A percentile compares a stretch with the other conserved stretches of the same genome.
These are phyloP conservation scores for Tolmerus cingulatus DNA, from an alignment of 2,888 invertebrate species.

Conservation along the genomic window DNA sequence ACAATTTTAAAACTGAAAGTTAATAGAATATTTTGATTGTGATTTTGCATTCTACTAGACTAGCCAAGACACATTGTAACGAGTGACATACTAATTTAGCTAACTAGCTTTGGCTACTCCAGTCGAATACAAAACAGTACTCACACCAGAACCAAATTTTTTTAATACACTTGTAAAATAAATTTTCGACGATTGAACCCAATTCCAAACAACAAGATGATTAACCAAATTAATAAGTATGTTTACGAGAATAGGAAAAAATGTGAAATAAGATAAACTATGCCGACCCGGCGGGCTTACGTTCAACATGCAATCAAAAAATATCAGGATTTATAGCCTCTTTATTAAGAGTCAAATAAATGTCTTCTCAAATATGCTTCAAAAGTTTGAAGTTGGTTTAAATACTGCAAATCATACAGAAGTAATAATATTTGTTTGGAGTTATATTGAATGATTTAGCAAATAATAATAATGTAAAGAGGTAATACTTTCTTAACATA, in stretches of 20 bases:
- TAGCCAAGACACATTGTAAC: not conserved
- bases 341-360: not conserved
- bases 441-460: not conserved
- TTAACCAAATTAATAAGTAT: not conserved
- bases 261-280: not conserved
- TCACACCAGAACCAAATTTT: not conserved
- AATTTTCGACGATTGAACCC: constrained; percentile 35
- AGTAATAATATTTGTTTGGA: not conserved
- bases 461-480: not conserved
- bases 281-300: not conserved
- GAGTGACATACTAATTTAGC: not conserved
- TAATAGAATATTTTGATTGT: not conserved
- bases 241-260: not conserved
- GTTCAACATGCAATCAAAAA: not conserved
- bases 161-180: not conserved
- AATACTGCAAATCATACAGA: not conserved
- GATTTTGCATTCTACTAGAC: not conserved
- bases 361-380: constrained; percentile 37
- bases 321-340: not conserved
- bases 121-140: not conserved
- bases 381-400: constrained; percentile 8
- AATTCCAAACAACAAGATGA: constrained; percentile 23
- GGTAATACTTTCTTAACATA: not conserved
- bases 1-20: not conserved
- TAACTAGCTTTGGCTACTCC: not conserved